Base-by-base conservation (phyloP, 2,113 vertebrate genomes). In the Butastur rufipennis region DNA sequence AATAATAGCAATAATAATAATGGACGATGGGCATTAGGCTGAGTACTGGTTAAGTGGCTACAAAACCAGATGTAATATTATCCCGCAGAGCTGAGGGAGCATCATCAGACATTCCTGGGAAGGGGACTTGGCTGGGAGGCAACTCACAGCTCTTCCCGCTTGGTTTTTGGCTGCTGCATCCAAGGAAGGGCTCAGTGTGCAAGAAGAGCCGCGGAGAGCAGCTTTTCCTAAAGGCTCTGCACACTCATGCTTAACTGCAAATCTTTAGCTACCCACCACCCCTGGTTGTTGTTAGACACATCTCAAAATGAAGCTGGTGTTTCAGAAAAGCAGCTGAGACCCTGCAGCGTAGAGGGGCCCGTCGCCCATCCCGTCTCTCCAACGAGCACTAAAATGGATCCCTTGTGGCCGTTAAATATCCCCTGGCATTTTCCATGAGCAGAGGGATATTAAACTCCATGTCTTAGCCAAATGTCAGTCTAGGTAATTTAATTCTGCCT, bases 1-100 rank as follows among this genome's bases (percentile, higher is more conserved):
- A 87, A 74, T 97, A 94, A 96, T 89, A 93, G 95, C 94, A 96
- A 96, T 96, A 97, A 97, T 97, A 97, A 95, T 96, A 96, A 97
- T 93, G 90, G 93, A 94, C 62, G 61, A 96, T 93, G 96, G 93
- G 95, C 96, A 97, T 96, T 94, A 96, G 91, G 56, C 95, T 96
- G 93, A 94, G 90, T 82, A 97, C 87, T 96, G 92, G 95, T 97
- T 96, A 96, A 96, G 93, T 34, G 2, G 84, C 93, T 85, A 89
- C 89, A 90, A 90, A 96, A 85, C 78, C 91, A 96, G 96, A 97
- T 93, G 95, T 96, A 97, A 96, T 77, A 95, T 80, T 93, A 96
- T 95, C 93, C 84, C 3, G 7, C 56, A 75, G 91, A 94, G 93
- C 93, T 72, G 40, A 95, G 73, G 86, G 91, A 96, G 77, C 91